A percentile compares a stretch with the other conserved stretches of the same genome.
These are phyloP conservation scores for Lithophane leautieri DNA, from an alignment of 2,888 invertebrate species.

Conservation along the genomic window DNA sequence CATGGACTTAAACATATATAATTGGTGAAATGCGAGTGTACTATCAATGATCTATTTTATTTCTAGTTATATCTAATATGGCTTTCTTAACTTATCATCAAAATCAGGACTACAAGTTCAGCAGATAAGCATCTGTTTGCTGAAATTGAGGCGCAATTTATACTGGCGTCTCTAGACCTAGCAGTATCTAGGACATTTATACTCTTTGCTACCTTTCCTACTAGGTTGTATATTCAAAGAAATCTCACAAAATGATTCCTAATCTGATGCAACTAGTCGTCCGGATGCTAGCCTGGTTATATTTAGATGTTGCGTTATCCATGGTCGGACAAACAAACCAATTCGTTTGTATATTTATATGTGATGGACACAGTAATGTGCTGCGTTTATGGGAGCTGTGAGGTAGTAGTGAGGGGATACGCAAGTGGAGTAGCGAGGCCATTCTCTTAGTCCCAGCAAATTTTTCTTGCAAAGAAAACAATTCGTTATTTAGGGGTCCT, in stretches of 20 bases:
- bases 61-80: background rate
- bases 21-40: background rate
- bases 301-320: constrained; percentile 75
- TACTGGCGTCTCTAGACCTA: background rate
- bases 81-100: background rate
- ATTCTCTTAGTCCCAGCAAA: background rate
- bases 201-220: background rate
- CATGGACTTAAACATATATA: background rate
- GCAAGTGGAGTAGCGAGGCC: background rate
- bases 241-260: constrained; percentile 26
- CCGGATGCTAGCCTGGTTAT: constrained; percentile 72
- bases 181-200: constrained; percentile 16
- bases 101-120: background rate
- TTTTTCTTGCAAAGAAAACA: background rate
- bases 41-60: background rate
- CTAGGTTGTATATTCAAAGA: constrained; percentile 37
- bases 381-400: constrained; percentile 71
- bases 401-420: constrained; percentile 58
- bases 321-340: constrained; percentile 81
- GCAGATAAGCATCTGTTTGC: background rate
- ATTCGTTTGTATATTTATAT: constrained; percentile 81
- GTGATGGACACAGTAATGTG: constrained; percentile 71
- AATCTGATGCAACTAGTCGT: constrained; percentile 37
- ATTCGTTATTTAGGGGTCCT: background rate
- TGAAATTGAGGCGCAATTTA: background rate